These are phyloP conservation scores for Australoheros facetus DNA, from an alignment of 2,797 vertebrate genomes.

Conservation along the genomic window DNA sequence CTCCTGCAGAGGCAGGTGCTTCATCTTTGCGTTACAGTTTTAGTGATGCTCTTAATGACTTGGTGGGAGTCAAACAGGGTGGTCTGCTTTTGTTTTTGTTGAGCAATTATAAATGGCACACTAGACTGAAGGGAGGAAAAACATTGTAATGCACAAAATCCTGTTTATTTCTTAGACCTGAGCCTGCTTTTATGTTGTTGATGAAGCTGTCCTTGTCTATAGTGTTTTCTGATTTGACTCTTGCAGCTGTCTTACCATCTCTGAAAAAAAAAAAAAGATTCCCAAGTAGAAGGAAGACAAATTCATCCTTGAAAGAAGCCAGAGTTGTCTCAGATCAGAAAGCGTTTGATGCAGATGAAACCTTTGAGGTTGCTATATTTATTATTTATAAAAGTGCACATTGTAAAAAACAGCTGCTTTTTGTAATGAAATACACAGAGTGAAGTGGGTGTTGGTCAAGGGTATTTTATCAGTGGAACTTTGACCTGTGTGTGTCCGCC, in stretches of 20 bases:
- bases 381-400: not conserved
- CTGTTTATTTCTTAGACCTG: not conserved
- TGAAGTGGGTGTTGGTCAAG: conserved; percentile 9
- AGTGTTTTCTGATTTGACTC: not conserved
- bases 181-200: not conserved
- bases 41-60: conserved; percentile 19
- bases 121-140: not conserved
- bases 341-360: not conserved
- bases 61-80: not conserved
- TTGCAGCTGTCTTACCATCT: not conserved
- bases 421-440: not conserved
- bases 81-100: not conserved
- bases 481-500: not conserved
- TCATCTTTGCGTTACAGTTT: conserved; percentile 15
- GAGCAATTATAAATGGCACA: conserved; percentile 2
- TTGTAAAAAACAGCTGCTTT: not conserved
- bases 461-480: not conserved
- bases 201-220: not conserved
- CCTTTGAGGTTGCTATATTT: not conserved
- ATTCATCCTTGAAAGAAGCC: not conserved
- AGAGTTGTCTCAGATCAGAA: not conserved
- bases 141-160: not conserved
- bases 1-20: conserved; percentile 23
- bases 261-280: not conserved
- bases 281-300: not conserved